These are phyloP conservation scores for Saxidomus purpurata DNA, from an alignment of 1,140 invertebrate genomes.

Conservation along the genomic window DNA sequence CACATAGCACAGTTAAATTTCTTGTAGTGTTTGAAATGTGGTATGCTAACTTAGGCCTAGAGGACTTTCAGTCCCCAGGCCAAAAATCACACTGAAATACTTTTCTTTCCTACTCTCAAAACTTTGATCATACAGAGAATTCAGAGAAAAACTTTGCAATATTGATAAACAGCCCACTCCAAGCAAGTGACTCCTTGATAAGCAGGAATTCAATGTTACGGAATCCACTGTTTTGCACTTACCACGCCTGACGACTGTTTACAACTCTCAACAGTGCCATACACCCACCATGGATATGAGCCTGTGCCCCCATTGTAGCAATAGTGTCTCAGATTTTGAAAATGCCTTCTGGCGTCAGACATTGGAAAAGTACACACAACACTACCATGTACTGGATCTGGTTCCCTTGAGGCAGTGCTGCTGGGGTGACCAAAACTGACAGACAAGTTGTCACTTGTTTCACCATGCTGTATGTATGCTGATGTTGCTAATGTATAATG, in stretches of 20 bases:
- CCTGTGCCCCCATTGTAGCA: slow-evolving; percentile 42
- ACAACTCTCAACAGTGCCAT: slow-evolving; percentile 24
- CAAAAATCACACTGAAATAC: too few species aligned
- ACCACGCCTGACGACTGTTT: neutral
- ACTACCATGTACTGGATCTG: slow-evolving; percentile 44
- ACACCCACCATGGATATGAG: slow-evolving; percentile 55
- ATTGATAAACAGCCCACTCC: too few species aligned
- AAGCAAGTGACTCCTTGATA: too few species aligned
- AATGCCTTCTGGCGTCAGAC: neutral
- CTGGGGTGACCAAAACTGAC: slow-evolving; percentile 57
- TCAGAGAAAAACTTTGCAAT: too few species aligned
- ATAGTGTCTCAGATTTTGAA: slow-evolving; percentile 36
- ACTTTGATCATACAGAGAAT: too few species aligned
- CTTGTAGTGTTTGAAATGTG: too few species aligned
- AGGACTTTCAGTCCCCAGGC: too few species aligned
- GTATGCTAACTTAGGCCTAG: too few species aligned
- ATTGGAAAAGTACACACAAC: slow-evolving; percentile 67
- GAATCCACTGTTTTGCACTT: too few species aligned
- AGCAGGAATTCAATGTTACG: too few species aligned
- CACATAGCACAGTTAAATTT: too few species aligned
- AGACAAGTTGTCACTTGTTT: slow-evolving; percentile 40
- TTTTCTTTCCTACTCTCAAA: too few species aligned
- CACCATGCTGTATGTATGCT: slow-evolving; percentile 30
- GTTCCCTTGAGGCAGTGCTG: neutral
- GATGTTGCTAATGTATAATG: slow-evolving; percentile 64